phyloP scores from a whole-genome alignment of 1,140 invertebrate species.

The Ips nitidus region DNA sequence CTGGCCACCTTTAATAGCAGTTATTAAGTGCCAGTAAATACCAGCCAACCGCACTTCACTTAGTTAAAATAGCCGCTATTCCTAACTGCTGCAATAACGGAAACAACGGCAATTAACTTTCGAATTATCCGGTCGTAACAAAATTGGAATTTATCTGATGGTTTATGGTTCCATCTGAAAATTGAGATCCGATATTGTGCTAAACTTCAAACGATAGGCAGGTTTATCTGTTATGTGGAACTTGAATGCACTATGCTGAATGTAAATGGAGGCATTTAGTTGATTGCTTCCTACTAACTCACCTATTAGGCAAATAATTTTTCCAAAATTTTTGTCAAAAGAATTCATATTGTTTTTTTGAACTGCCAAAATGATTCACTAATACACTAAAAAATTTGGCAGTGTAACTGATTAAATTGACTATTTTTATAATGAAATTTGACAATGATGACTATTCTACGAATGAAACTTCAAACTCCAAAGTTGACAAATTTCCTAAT shows the following conservation, averaged over 20 bases:
- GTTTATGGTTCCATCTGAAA: constrained; percentile 15
- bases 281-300: not conserved
- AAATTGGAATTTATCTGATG: constrained; percentile 13
- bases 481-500: no score
- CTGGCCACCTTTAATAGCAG: no score
- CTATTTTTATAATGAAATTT: no score
- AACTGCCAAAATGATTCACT: no score
- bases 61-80: no score
- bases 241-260: not conserved
- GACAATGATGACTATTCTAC: no score
- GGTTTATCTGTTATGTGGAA: constrained; percentile 13
- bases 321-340: not conserved
- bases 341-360: not conserved
- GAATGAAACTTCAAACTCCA: no score
- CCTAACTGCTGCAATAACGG: not conserved
- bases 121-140: constrained; percentile 4
- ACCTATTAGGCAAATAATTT: not conserved
- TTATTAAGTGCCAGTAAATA: no score
- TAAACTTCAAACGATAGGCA: not conserved
- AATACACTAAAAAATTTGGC: no score
- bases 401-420: no score
- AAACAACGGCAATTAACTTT: constrained; percentile 4
- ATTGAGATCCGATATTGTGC: constrained; percentile 4
- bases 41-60: no score
- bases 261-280: constrained; percentile 5